A percentile compares a stretch with the other conserved stretches of the same genome.
Conservation (phyloP, 2,797 vertebrate genomes). For the Hephaestus fuliginosus region DNA sequence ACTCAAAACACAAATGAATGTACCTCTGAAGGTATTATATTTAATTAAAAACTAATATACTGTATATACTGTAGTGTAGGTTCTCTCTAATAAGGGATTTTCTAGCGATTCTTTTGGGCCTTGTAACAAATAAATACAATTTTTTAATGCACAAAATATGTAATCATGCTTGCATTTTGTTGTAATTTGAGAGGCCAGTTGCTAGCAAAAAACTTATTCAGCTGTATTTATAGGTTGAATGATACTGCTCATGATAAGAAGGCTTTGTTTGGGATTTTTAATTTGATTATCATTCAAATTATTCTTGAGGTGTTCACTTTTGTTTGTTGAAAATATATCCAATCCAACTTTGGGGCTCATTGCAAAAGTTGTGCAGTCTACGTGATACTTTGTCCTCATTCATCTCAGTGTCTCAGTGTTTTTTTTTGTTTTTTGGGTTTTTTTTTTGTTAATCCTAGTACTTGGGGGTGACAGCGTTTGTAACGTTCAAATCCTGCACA, state of each 20-base stretch:
- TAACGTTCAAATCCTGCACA: slow-evolving; percentile 10
- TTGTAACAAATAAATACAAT: no score
- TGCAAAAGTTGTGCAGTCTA: neutral
- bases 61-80: neutral
- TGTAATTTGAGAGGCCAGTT: neutral
- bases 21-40: neutral
- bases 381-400: no score
- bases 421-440: no score
- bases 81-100: no score
- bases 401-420: no score
- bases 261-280: no score
- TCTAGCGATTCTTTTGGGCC: no score
- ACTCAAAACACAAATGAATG: neutral
- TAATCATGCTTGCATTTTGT: neutral
- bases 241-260: neutral
- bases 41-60: neutral
- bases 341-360: no score
- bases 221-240: neutral
- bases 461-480: slow-evolving; percentile 5
- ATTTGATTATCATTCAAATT: neutral
- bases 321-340: neutral
- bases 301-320: neutral
- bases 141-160: neutral
- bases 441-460: neutral
- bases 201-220: neutral